These are phyloP conservation scores for Julus scandinavius DNA, from an alignment of 2,888 invertebrate genomes.

Conservation along the genomic window DNA sequence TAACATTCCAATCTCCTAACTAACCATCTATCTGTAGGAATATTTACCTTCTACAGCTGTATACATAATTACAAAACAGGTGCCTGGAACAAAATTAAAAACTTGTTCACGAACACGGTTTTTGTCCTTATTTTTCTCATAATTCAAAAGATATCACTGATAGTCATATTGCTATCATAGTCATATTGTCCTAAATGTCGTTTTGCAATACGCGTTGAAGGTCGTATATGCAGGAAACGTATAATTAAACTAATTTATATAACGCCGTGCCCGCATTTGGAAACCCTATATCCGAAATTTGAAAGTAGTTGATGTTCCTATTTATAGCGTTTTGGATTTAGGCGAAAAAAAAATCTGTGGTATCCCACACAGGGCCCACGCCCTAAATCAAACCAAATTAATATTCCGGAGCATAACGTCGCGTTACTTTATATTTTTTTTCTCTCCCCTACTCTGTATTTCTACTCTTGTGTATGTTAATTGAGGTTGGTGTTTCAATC, in stretches of 20 bases:
- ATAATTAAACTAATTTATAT: neutral
- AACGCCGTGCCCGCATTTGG: neutral
- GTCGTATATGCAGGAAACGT: conserved; percentile 2
- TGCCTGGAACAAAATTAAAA: too few species aligned
- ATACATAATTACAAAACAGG: too few species aligned
- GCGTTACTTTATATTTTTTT: neutral
- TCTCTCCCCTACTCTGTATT: neutral
- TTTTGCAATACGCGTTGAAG: neutral
- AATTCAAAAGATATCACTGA: too few species aligned
- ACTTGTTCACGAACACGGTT: too few species aligned
- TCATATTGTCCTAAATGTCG: too few species aligned
- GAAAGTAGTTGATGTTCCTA: too few species aligned
- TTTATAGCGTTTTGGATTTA: neutral
- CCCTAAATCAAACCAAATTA: neutral
- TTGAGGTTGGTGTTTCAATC: conserved; percentile 39
- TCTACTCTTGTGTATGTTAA: neutral
- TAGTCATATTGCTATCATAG: too few species aligned
- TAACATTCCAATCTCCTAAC: too few species aligned
- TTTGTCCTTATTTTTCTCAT: too few species aligned
- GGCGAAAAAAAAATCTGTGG: neutral
- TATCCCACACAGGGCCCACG: conserved; percentile 24
- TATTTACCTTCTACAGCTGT: too few species aligned
- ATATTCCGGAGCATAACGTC: neutral
- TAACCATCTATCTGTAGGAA: too few species aligned
- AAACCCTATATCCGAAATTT: neutral